phyloP scores from a whole-genome alignment of 37 sponge, comb jelly and placozoan genomes.

The Halichondria panicea region DNA sequence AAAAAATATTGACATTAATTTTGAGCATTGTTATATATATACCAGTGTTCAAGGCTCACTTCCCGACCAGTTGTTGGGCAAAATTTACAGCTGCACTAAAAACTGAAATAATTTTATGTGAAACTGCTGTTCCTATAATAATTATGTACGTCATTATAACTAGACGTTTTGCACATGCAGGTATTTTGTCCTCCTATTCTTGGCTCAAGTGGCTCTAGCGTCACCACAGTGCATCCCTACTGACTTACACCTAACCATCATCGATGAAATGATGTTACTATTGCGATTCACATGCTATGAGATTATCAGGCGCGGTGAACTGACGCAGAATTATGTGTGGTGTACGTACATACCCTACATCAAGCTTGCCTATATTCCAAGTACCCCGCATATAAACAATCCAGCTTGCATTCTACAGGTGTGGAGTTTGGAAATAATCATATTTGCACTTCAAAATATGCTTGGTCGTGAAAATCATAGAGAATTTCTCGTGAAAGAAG shows the following conservation, averaged over 20 bases:
- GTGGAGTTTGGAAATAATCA: not conserved
- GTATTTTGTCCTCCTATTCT: not conserved
- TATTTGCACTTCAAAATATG: constrained; percentile 11
- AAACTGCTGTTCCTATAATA: too few species aligned
- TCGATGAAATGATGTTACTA: not conserved
- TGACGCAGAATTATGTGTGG: constrained; percentile 8
- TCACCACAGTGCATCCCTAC: not conserved
- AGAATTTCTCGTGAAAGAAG: not conserved
- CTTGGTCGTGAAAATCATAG: constrained; percentile 1
- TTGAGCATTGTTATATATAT: too few species aligned
- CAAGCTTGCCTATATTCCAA: constrained; percentile 14
- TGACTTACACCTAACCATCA: not conserved
- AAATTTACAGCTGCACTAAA: too few species aligned
- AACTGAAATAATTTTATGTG: too few species aligned
- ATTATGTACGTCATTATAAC: too few species aligned
- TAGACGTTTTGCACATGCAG: constrained; percentile 1
- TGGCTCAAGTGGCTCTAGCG: not conserved
- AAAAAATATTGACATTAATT: too few species aligned
- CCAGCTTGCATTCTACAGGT: not conserved
- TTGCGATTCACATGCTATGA: not conserved
- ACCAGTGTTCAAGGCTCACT: too few species aligned
- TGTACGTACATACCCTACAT: constrained; percentile 8
- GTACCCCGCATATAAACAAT: not conserved
- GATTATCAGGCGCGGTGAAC: not conserved
- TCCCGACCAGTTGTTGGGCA: too few species aligned